These are phyloP conservation scores for Falco peregrinus DNA, from an alignment of 2,797 vertebrate species.

Conservation along the genomic window DNA sequence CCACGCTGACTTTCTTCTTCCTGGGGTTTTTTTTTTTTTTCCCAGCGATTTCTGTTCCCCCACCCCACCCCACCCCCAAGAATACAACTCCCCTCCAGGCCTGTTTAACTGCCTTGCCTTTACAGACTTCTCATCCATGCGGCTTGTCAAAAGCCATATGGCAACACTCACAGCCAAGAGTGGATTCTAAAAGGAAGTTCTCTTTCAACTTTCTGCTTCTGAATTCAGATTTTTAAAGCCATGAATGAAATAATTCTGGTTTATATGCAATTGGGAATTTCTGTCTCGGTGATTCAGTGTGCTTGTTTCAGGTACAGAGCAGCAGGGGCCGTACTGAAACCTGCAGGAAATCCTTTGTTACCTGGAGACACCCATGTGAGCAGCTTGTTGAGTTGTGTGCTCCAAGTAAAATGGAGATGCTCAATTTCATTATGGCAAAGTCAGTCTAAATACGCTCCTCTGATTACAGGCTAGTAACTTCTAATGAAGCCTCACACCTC, in stretches of 20 bases:
- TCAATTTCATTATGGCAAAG: background rate
- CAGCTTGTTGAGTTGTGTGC: background rate
- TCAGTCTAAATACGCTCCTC: background rate
- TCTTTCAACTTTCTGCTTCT: background rate
- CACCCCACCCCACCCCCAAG: background rate
- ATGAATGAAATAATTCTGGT: background rate
- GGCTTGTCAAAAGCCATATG: background rate
- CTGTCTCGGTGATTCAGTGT: background rate
- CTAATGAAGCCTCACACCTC: background rate
- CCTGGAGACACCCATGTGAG: background rate
- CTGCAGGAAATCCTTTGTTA: background rate
- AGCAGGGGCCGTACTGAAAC: background rate
- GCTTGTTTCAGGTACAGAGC: background rate
- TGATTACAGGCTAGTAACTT: background rate
- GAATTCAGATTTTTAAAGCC: conserved; percentile 8
- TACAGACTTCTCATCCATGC: background rate
- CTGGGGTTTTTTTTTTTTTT: background rate
- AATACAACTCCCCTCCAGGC: background rate
- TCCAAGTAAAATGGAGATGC: background rate
- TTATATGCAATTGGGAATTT: background rate
- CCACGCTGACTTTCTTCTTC: background rate
- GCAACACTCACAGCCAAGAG: background rate
- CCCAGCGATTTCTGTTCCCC: background rate
- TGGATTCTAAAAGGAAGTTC: background rate
- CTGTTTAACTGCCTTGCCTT: background rate